Conservation (phyloP, 2,113 vertebrate genomes). For the Gallinago media region DNA sequence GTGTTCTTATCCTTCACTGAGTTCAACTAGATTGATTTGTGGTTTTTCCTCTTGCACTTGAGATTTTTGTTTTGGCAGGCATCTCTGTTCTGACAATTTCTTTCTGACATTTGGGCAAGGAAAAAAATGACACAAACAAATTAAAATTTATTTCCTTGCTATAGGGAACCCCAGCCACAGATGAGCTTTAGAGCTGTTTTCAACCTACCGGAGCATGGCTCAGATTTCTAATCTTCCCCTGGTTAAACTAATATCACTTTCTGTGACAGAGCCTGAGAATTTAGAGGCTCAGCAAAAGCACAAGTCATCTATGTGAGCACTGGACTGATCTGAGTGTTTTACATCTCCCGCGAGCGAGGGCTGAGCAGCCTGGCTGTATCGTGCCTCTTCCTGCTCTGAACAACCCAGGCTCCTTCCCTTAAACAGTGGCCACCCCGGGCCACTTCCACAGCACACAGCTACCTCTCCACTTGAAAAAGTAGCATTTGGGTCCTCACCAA, state of each 20-base stretch:
- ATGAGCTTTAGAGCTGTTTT: not conserved
- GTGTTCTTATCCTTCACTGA: not conserved
- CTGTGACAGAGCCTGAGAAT: not conserved
- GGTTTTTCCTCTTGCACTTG: not conserved
- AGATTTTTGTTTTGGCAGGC: conserved; percentile 15
- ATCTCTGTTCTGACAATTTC: conserved; percentile 17
- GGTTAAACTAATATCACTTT: not conserved
- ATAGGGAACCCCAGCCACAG: not conserved
- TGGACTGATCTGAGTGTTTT: not conserved
- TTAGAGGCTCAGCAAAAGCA: not conserved
- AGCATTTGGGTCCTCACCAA: not conserved
- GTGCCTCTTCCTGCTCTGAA: not conserved
- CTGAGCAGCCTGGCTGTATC: not conserved
- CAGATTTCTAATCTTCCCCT: not conserved
- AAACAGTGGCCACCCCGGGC: not conserved
- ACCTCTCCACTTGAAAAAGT: not conserved
- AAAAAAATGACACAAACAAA: conserved; percentile 14
- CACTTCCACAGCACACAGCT: not conserved
- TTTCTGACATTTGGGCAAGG: conserved; percentile 18
- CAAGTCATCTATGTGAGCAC: not conserved
- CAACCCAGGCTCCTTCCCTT: not conserved
- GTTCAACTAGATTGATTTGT: conserved; percentile 8
- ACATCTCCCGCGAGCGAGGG: fast-evolving
- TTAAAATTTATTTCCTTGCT: conserved; percentile 12
- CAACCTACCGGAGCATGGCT: not conserved